Evolutionary conservation across 2,888 invertebrate genomes (phyloP).

Genomic region (Bimastos eiseni): DNA sequence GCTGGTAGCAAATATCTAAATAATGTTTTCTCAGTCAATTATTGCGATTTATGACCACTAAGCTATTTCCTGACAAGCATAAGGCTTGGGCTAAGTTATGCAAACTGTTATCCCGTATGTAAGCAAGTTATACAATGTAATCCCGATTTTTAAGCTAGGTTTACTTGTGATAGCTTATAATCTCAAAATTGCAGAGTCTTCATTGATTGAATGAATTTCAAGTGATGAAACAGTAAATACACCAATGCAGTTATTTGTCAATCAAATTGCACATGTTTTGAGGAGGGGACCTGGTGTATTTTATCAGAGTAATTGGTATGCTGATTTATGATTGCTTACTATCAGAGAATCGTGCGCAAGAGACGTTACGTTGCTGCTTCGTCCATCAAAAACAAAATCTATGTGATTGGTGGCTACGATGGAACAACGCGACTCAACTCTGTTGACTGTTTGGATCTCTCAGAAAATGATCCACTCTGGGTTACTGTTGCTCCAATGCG

Average conservation of each 20-base stretch:
- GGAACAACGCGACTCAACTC: conserved; percentile 56
- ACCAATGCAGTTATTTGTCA: background rate
- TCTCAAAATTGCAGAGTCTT: too few relatives aligned
- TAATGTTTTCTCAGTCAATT: too few relatives aligned
- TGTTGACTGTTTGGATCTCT: conserved; percentile 58
- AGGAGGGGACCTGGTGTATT: background rate
- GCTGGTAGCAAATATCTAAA: background rate
- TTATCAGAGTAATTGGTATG: background rate
- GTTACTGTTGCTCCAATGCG: conserved; percentile 56
- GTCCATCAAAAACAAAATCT: conserved; percentile 55
- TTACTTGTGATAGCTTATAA: too few relatives aligned
- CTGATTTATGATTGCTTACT: background rate
- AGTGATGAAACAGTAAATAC: background rate
- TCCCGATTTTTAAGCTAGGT: too few relatives aligned
- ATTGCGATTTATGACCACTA: too few relatives aligned
- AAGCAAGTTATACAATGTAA: too few relatives aligned
- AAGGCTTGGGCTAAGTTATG: too few relatives aligned
- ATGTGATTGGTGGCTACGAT: conserved; percentile 61
- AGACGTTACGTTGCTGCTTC: conserved; percentile 59
- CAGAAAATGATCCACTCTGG: conserved; percentile 54
- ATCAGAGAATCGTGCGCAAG: conserved; percentile 52
- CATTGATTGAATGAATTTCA: background rate
- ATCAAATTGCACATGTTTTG: background rate
- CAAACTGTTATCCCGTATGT: too few relatives aligned
- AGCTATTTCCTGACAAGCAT: too few relatives aligned